Evolutionary conservation across 1,140 invertebrate species (phyloP).

Genomic region (Euwallacea fornicatus): DNA sequence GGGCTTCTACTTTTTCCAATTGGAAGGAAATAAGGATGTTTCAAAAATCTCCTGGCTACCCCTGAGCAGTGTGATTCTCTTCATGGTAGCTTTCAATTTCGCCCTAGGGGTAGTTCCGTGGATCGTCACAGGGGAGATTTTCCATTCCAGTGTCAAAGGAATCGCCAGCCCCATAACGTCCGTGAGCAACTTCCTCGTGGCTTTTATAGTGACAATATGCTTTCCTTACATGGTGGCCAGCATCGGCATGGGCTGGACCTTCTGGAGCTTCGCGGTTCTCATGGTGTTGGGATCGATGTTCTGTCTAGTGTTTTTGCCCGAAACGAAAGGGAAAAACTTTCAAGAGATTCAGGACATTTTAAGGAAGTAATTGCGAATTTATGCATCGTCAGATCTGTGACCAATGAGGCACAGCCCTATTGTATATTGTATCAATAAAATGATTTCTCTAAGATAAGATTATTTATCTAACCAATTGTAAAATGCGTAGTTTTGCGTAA

Average conservation of each 20-base stretch:
- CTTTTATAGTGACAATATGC: conserved; percentile 76
- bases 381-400: too few relatives aligned
- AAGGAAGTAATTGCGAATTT: neutral
- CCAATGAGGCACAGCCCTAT: too few relatives aligned
- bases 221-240: conserved; percentile 63
- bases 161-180: conserved; percentile 72
- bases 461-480: too few relatives aligned
- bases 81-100: conserved; percentile 41
- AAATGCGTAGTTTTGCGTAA: too few relatives aligned
- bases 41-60: conserved; percentile 41
- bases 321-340: conserved; percentile 44
- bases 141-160: conserved; percentile 72
- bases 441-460: too few relatives aligned
- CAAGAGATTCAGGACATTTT: conserved; percentile 40
- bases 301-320: conserved; percentile 56
- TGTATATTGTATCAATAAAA: too few relatives aligned
- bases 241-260: conserved; percentile 69
- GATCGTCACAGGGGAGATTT: conserved; percentile 81
- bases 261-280: conserved; percentile 76
- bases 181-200: conserved; percentile 72
- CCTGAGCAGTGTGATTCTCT: conserved; percentile 36
- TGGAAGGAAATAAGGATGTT: conserved; percentile 12
- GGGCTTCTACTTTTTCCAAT: conserved; percentile 29
- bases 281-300: conserved; percentile 60
- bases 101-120: conserved; percentile 80